These are phyloP conservation scores for Lochmaea crataegi DNA, from an alignment of 2,888 invertebrate genomes.

Conservation along the genomic window DNA sequence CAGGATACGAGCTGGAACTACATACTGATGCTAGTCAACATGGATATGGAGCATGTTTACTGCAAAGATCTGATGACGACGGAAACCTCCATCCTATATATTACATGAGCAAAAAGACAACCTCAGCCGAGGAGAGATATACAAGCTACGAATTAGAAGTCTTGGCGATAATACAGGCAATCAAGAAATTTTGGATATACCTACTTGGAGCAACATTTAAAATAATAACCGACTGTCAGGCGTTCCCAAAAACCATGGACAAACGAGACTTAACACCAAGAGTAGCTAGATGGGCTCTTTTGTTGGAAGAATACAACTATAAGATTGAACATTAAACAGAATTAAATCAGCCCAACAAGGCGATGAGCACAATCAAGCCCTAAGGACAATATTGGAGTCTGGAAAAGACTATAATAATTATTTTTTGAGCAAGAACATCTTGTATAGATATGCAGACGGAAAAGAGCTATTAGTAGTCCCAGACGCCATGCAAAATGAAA, in stretches of 20 bases:
- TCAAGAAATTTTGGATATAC: conserved; percentile 57
- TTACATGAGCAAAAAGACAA: conserved; percentile 50
- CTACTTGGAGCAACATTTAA: conserved; percentile 53
- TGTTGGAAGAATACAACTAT: too few species aligned
- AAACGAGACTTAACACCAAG: conserved; percentile 49
- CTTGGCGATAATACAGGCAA: conserved; percentile 54
- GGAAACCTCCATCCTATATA: conserved; percentile 52
- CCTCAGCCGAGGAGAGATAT: conserved; percentile 53
- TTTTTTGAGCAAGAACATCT: too few species aligned
- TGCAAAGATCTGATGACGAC: conserved; percentile 49
- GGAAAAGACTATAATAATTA: too few species aligned
- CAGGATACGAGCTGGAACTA: conserved; percentile 41
- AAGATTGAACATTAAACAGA: too few species aligned
- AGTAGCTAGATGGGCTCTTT: too few species aligned
- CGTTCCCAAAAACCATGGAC: conserved; percentile 54
- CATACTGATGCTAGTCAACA: conserved; percentile 53
- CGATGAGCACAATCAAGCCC: too few species aligned
- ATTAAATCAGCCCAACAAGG: too few species aligned
- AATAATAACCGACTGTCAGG: conserved; percentile 57
- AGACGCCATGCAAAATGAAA: too few species aligned
- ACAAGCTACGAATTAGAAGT: conserved; percentile 59
- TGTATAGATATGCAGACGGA: too few species aligned
- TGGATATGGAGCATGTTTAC: conserved; percentile 53
- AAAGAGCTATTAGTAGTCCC: too few species aligned
- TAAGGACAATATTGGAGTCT: too few species aligned